phyloP scores from a whole-genome alignment of 2,888 invertebrate genomes.

The Callyntrura sp. region DNA sequence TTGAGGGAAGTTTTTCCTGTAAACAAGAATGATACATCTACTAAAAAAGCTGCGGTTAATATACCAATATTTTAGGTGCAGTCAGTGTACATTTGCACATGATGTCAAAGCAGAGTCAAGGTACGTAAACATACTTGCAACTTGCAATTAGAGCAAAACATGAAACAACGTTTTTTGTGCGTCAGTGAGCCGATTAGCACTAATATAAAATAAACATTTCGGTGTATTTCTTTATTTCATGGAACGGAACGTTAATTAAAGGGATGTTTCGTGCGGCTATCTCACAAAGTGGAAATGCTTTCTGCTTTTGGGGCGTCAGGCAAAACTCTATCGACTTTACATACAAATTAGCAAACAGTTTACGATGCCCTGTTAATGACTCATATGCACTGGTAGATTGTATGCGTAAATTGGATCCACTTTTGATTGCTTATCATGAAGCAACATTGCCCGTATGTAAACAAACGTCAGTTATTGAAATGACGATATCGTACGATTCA shows the following conservation, averaged over 20 bases:
- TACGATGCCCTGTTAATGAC: slow-evolving; percentile 77
- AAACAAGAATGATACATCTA: neutral
- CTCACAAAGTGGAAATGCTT: slow-evolving; percentile 78
- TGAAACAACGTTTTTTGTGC: slow-evolving; percentile 7
- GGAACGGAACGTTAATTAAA: no score
- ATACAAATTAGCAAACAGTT: slow-evolving; percentile 68
- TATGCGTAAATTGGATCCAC: slow-evolving; percentile 75
- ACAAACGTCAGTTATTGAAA: no score
- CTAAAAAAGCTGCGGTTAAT: neutral
- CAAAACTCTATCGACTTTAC: slow-evolving; percentile 76
- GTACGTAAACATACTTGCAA: slow-evolving; percentile 29
- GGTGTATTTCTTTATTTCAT: no score
- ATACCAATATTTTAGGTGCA: slow-evolving; percentile 45
- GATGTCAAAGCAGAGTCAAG: slow-evolving; percentile 69
- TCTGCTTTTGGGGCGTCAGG: slow-evolving; percentile 79
- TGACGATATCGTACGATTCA: no score
- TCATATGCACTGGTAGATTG: slow-evolving; percentile 75
- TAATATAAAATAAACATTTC: neutral
- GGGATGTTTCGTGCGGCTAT: slow-evolving; percentile 74
- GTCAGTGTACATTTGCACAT: slow-evolving; percentile 72
- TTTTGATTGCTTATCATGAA: slow-evolving; percentile 76
- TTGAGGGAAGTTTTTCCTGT: neutral
- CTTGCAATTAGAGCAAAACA: slow-evolving; percentile 3
- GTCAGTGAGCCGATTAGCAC: neutral
- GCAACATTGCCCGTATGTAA: slow-evolving; percentile 77